Base-by-base conservation (phyloP, 2,888 invertebrate genomes). In the Autographa gamma region DNA sequence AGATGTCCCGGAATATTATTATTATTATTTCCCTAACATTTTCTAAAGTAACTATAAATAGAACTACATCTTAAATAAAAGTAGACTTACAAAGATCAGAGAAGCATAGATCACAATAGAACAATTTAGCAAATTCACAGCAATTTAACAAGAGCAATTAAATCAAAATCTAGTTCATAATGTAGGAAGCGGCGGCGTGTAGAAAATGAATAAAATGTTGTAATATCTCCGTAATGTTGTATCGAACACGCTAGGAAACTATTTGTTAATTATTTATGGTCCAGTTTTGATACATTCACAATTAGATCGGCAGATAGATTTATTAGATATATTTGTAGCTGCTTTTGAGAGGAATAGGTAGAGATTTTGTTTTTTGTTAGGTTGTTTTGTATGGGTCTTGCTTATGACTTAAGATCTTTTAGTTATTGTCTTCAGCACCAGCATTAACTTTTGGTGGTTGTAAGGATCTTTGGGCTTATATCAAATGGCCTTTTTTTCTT, bases 151-250 rank as follows among this genome's bases (percentile, higher is more conserved):
- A 31, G 32, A 61, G 14, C 77, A 79, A 79, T 79, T 71, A 74
- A 70, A 79, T 18, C 66, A n/a, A 38, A 71, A 63, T 71, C 77
- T 61, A 75, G 79, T 71, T 65, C 65, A 61, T 11, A 0, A 61
- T 41, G 48, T n/a, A 66, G 63, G 65, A 79, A 77, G 75, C 79
- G 48, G 76, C 71, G 19, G 3, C 54, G 54, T 71, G 66, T 77
- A 59, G 61, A 79, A 18, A 79, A 77, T 71, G 63, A 61, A 38
- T 66, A 60, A 48, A 64, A 66, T 79, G 68, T 64, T 77, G 79
- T 79, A 77, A 77, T 66, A 48, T 5, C n/a, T 48, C 48, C n/a
- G 8, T 48, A 48, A 9, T 43, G 38, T 13, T 60, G 16, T 48
- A 34, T 43, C 14, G 14, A 16, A 16, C 74, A 74, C 69, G 79